These are phyloP conservation scores for Atractosteus spatula DNA, from an alignment of 2,113 vertebrate genomes.

Conservation along the genomic window DNA sequence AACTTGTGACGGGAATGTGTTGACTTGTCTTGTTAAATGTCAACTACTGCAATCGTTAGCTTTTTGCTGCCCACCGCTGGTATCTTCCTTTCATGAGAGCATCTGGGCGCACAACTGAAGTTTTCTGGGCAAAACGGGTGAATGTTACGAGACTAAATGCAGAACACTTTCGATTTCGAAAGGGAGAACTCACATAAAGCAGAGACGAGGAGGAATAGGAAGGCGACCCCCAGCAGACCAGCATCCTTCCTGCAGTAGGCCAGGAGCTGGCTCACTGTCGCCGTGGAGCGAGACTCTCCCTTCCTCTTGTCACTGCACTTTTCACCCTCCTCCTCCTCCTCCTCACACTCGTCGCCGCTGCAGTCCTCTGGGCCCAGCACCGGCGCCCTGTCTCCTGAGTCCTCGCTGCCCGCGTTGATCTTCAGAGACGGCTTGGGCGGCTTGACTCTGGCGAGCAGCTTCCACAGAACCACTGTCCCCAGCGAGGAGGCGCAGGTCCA, in stretches of 20 bases:
- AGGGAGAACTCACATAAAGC: slow-evolving; percentile 77
- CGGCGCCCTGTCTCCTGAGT: no score
- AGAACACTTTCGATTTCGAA: no score
- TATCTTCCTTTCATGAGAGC: no score
- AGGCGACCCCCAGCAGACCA: slow-evolving; percentile 71
- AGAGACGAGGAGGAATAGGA: slow-evolving; percentile 80
- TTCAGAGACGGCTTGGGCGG: slow-evolving; percentile 17
- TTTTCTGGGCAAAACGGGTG: no score
- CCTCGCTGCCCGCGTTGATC: no score
- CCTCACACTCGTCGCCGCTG: slow-evolving; percentile 26
- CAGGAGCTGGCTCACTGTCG: slow-evolving; percentile 83
- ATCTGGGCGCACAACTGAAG: no score
- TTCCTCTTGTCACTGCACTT: slow-evolving; percentile 15
- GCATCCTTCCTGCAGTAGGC: slow-evolving; percentile 81
- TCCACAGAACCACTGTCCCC: slow-evolving; percentile 70
- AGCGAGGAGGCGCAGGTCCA: slow-evolving; percentile 79
- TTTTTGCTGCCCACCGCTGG: no score
- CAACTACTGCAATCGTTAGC: no score
- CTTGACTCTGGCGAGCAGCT: slow-evolving; percentile 60
- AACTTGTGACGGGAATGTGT: no score
- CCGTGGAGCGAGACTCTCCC: slow-evolving; percentile 61
- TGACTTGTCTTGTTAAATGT: no score
- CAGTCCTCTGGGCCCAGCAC: no score
- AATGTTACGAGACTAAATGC: no score
- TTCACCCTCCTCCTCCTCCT: slow-evolving; percentile 45